Percentiles rank a stretch among this genome's conserved stretches.
These are phyloP conservation scores for Eupeodes luniger DNA, from an alignment of 2,888 invertebrate genomes.

Conservation along the genomic window DNA sequence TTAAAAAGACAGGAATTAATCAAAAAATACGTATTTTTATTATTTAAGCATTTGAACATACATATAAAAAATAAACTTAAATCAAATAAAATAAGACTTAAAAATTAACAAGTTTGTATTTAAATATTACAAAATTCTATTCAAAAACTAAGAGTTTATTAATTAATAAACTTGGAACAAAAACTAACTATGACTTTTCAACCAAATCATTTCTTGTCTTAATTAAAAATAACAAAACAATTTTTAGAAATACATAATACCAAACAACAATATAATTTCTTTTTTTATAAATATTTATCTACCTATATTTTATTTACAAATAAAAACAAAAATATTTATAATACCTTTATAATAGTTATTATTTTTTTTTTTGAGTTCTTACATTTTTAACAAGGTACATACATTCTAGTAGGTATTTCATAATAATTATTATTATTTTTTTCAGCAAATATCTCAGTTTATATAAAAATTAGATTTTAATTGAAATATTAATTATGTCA, in stretches of 20 bases:
- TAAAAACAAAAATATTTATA: not conserved
- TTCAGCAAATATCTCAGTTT: slow-evolving; percentile 40
- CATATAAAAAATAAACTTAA: slow-evolving; percentile 6
- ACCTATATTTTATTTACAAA: slow-evolving; percentile 2
- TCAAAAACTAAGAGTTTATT: not conserved
- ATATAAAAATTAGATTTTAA: not conserved
- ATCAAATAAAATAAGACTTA: not conserved
- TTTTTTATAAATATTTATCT: not conserved
- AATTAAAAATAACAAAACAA: not conserved
- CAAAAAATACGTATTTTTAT: not conserved
- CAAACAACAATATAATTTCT: not conserved
- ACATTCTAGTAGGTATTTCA: not conserved
- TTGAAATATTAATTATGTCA: not conserved
- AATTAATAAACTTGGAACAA: not conserved
- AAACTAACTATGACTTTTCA: not conserved
- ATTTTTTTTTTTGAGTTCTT: not conserved
- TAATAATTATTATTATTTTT: not conserved
- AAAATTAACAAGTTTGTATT: not conserved
- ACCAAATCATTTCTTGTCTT: not conserved
- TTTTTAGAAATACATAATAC: not conserved
- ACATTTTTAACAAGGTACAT: slow-evolving; percentile 18
- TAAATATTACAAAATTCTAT: too few species aligned
- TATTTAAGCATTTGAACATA: not conserved
- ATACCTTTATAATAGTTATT: not conserved
- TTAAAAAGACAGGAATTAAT: too few species aligned